Base-by-base conservation (phyloP, 2,888 invertebrate genomes). In the Phalera bucephala region DNA sequence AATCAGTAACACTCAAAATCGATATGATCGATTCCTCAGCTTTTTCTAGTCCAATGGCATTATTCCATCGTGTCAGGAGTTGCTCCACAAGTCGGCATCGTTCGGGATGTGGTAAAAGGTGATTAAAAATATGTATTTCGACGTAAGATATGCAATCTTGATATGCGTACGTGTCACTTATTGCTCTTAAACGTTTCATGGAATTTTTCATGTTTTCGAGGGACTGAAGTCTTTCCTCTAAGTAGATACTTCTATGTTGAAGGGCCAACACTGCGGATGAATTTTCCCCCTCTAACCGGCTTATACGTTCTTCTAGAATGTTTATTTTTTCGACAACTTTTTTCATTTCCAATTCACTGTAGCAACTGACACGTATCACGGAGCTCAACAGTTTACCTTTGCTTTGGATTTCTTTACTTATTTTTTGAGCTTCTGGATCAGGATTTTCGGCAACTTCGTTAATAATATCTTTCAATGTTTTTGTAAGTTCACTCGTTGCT, bases 161-260 rank as follows among this genome's bases (percentile, higher is more conserved):
- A 3, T 12, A 27, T 20, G n/a, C 14, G 2, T 2, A 10, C 13
- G 27, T 12, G 8, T 13, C 33, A 21, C 25, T 42, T 25, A 51
- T 42, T 11, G 40, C 22, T 46, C 29, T 52, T 3, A 71, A 55
- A 12, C 22, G 39, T 2, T 40, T 38, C 12, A 65, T 39, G 3
- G 68, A 48, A 13, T 21, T 15, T 47, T 61, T 65, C 15, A 71
- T 33, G 33, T 72, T 56, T 45, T 67, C 52, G 17, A 73, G 45
- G 0, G 65, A 64, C 26, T 44, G 35, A 21, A 72, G 33, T 29
- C 63, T 50, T 27, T 72, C 67, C 48, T 65, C 55, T 40, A 72
- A 58, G 49, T 59, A 69, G n/a, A 61, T 17, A 2, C 54, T 50
- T 50, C 69, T 74, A 31, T 68, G 65, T 28, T 65, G 52, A 6